These are phyloP conservation scores for Ailuropoda melanoleuca DNA, from an alignment of 2,113 vertebrate genomes.

Conservation along the genomic window DNA sequence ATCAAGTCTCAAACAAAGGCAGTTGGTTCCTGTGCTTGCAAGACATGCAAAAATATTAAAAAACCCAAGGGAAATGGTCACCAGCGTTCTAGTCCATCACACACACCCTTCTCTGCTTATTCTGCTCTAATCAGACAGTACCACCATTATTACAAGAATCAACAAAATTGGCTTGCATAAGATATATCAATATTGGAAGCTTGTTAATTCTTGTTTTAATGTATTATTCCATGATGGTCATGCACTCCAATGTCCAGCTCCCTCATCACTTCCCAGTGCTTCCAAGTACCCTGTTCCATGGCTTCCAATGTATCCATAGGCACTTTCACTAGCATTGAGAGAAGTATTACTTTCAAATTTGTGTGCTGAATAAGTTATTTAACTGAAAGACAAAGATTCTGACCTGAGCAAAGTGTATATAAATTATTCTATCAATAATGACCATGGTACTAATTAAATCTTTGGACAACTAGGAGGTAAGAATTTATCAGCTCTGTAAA, in stretches of 20 bases:
- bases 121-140: not conserved
- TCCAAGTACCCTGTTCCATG: not conserved
- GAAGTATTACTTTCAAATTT: not conserved
- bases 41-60: not conserved
- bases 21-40: not conserved
- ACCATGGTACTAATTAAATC: not conserved
- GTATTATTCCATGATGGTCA: not conserved
- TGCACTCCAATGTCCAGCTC: fast-evolving
- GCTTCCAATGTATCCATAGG: not conserved
- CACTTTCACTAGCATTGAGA: not conserved
- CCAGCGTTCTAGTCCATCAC: not conserved
- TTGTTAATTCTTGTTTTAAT: not conserved
- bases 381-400: not conserved
- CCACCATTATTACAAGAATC: not conserved
- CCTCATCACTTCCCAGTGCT: not conserved
- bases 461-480: not conserved
- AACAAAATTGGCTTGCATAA: not conserved
- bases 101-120: not conserved
- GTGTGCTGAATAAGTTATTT: not conserved
- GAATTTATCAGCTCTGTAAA: not conserved
- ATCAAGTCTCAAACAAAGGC: not conserved
- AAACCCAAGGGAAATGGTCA: not conserved
- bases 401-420: not conserved
- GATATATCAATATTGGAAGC: not conserved
- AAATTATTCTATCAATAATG: not conserved